Base-by-base conservation (phyloP, 1,140 invertebrate species). In the Aphaenogaster floridana region DNA sequence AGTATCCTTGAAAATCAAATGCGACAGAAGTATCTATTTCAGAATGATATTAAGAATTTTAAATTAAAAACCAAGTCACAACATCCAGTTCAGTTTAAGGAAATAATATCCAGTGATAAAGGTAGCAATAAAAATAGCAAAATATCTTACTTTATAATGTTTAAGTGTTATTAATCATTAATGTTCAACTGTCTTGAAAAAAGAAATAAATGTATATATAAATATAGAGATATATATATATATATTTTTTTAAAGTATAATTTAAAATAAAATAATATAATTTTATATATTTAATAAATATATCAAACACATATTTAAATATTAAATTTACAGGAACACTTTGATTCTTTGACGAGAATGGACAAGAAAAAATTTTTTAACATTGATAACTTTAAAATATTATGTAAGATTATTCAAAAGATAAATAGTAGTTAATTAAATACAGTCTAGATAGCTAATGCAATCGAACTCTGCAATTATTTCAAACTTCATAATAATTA, bases 41-140 rank as follows among this genome's bases (percentile, higher is more conserved):
- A 63, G 1, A 81, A 89, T 57, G 93, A 95, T 42, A 94, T 95
- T 34, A 90, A 89, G 78, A 92, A 90, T 61, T 90, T 95, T 36
- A 92, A 68, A 76, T 68, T 92, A 17, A 93, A 94, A 78, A 87
- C 89, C 34, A 90, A 28, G 66, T 66, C 52, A 36, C 81, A 68
- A 28, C 42, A 52, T 28, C 1, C 61, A 17, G 64, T 57, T 7
- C 39, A 45, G 13, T 42, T 34, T 64, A 76, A 39, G n/a, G 13
- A 59, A 84, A 48, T 48, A 15, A 34, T 59, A 39, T 39, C 28
- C 6, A 7, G 50, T 39, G 28, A 54, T 45, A 74, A 66, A 84
- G 59, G 17, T 84, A 45, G 17, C n/a, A 57, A 79, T 17, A 63
- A 66, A 74, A 36, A 42, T 36, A 54, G 0, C 1, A 74, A 74